Base-by-base conservation (phyloP, 2,113 vertebrate genomes). In the Cinclus cinclus region DNA sequence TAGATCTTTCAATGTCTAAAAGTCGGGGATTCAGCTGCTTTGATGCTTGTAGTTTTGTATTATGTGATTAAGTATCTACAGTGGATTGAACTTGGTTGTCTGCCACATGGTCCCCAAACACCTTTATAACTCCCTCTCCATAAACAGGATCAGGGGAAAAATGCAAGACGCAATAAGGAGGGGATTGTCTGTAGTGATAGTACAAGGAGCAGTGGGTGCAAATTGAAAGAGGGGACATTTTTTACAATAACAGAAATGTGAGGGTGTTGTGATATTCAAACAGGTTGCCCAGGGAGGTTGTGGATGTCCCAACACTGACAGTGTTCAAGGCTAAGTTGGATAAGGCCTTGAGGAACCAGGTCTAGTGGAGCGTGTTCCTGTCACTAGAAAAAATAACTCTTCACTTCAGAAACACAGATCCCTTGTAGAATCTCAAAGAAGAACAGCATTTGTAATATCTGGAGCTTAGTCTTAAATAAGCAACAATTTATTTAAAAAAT, bases 141-240 rank as follows among this genome's bases (percentile, higher is more conserved):
- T 46, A n/a, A 74, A 18, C 3, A 44, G 5, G 7, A 35, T 15
- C 33, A 64, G 1, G 13, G 6, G 5, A 15, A 60, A 60, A 64
- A 28, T 63, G 8, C 3, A 59, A 37, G 2, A 42, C 55, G 6
- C 0, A 0, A 31, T 52, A 76, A 27, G 5, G 9, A 42, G 22
- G 13, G 16, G 6, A 71, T 14, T n/a, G 23, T 16, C n/a, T 47
- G 7, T 46, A 63, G 47, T 35, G 49, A 30, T 5, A n/a, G 10
- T 9, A 30, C 5, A 55, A 70, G 13, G 20, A 39, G 13, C 35
- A 41, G 30, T 25, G 20, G 13, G 16, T 49, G 17, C 7, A 56
- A 74, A 47, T 11, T 83, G 14, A 50, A 70, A 50, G 30, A 60
- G 9, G 4, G 7, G 5, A 35, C 5, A 24, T 30, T 24, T 42